Conservation (phyloP, 2,113 vertebrate genomes). For the Hoplias malabaricus region DNA sequence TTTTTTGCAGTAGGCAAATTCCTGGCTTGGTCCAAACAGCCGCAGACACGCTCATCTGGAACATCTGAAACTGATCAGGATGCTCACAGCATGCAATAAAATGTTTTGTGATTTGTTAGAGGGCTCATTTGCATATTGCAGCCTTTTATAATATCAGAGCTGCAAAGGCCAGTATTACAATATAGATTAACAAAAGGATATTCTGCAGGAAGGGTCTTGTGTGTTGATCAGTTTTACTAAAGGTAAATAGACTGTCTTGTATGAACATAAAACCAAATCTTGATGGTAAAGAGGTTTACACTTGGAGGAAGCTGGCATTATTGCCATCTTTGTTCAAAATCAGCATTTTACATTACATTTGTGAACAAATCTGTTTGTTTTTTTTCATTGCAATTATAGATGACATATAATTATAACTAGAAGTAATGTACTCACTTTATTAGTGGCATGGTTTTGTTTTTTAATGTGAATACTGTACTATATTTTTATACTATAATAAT, state of each 20-base stretch:
- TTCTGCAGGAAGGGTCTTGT: neutral
- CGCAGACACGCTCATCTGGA: neutral
- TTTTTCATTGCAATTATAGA: too few relatives aligned
- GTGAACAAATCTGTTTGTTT: too few relatives aligned
- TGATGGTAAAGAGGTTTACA: too few relatives aligned
- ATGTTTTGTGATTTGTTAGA: neutral
- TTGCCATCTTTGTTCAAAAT: too few relatives aligned
- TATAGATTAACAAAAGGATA: neutral
- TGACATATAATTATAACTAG: too few relatives aligned
- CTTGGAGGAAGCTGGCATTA: too few relatives aligned
- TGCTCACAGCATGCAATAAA: neutral
- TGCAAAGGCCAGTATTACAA: neutral
- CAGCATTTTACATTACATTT: too few relatives aligned
- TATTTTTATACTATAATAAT: too few relatives aligned
- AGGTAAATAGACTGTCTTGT: neutral
- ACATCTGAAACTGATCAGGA: neutral
- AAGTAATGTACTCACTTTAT: too few relatives aligned
- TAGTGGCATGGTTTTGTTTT: too few relatives aligned
- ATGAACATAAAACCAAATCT: neutral
- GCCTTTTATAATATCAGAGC: neutral
- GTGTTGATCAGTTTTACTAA: neutral
- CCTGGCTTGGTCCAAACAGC: neutral
- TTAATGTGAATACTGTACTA: too few relatives aligned
- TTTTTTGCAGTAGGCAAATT: neutral
- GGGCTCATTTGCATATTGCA: neutral